A percentile compares a stretch with the other conserved stretches of the same genome.
phyloP scores from a whole-genome alignment of 2,113 vertebrate genomes.

The Setophaga petechia region DNA sequence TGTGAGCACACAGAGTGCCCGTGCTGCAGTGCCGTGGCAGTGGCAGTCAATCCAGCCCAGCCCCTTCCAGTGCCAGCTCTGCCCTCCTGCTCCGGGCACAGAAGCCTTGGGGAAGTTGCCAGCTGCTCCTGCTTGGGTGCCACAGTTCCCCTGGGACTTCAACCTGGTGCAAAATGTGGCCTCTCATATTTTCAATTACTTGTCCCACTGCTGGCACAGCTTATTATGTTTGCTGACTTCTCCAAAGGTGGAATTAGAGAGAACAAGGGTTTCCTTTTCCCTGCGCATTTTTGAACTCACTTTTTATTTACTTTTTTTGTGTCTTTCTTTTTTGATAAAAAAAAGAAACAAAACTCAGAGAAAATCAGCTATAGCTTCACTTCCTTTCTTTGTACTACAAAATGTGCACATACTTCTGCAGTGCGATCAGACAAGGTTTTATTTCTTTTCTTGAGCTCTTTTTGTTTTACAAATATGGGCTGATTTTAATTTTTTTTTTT shows the following conservation, averaged over 20 bases:
- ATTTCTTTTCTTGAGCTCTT: not conserved
- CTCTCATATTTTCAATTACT: not conserved
- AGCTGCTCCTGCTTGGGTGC: not conserved
- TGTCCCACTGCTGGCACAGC: fast-evolving
- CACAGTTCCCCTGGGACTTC: not conserved
- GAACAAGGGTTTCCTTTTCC: not conserved
- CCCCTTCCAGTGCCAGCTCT: not conserved
- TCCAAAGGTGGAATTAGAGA: not conserved
- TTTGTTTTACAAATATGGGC: not conserved
- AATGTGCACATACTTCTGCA: not conserved
- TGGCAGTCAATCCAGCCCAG: fast-evolving
- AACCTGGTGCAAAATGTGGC: not conserved
- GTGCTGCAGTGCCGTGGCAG: not conserved
- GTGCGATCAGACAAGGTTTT: not conserved
- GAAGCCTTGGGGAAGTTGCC: not conserved
- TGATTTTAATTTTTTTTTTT: not conserved
- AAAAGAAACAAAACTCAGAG: not conserved
- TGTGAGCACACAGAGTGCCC: not conserved
- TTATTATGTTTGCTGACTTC: not conserved
- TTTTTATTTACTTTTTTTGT: not conserved
- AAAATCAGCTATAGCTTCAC: not conserved
- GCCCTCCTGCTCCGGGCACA: fast-evolving
- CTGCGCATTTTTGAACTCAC: fast-evolving
- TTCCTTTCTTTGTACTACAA: not conserved
- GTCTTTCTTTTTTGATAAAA: not conserved